phyloP scores from a whole-genome alignment of 2,888 invertebrate species.

The Gandaritis pyraliata region DNA sequence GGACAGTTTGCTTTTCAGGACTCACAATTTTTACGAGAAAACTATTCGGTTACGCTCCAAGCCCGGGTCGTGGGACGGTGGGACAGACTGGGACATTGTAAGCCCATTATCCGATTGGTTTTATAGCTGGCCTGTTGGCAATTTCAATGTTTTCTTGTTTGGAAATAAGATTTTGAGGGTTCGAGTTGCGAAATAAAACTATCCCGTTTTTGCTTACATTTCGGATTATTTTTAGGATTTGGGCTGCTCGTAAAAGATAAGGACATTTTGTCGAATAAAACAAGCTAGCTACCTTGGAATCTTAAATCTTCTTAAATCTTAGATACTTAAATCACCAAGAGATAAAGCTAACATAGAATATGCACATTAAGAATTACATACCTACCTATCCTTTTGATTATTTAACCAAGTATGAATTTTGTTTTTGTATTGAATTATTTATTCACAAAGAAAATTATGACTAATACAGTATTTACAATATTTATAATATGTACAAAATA shows the following conservation, averaged over 20 bases:
- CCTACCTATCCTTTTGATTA: too few relatives aligned
- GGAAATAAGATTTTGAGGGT: constrained; percentile 35
- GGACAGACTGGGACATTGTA: constrained; percentile 23
- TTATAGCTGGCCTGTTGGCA: constrained; percentile 33
- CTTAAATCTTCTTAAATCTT: too few relatives aligned
- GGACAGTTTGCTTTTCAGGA: constrained; percentile 7
- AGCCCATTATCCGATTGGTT: constrained; percentile 42
- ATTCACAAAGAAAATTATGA: too few relatives aligned
- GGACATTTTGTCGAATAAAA: neutral
- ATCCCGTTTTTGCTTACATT: constrained; percentile 20
- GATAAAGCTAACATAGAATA: too few relatives aligned
- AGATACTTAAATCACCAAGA: too few relatives aligned
- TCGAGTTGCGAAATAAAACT: constrained; percentile 26
- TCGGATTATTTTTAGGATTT: constrained; percentile 9
- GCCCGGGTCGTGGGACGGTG: constrained; percentile 12
- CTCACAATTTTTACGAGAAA: constrained; percentile 52
- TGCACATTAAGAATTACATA: too few relatives aligned
- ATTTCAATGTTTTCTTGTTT: constrained; percentile 35
- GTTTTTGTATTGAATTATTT: too few relatives aligned
- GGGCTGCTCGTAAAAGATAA: constrained; percentile 9
- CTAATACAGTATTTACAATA: too few relatives aligned
- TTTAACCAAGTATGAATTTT: too few relatives aligned
- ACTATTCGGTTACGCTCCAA: constrained; percentile 44
- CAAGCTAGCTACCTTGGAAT: too few relatives aligned
- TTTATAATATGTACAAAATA: too few relatives aligned